A percentile compares a stretch with the other conserved stretches of the same genome.
Conservation (phyloP, 2,113 vertebrate genomes). For the Sapayoa aenigma region DNA sequence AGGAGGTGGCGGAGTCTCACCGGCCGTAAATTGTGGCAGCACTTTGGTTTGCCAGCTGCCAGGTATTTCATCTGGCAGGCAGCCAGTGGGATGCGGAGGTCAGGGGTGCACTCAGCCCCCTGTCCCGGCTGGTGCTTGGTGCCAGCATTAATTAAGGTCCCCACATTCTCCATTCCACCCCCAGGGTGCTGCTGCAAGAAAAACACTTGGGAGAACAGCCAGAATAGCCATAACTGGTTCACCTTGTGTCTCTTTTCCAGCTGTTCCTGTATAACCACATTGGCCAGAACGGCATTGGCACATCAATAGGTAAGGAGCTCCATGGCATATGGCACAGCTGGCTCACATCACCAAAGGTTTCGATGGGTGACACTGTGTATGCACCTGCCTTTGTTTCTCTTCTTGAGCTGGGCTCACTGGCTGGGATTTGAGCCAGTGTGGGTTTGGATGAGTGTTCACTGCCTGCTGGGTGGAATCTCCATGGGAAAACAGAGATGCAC, state of each 20-base stretch:
- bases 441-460: background rate
- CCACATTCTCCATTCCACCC: background rate
- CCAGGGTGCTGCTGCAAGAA: background rate
- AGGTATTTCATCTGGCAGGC: background rate
- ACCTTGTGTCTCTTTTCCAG: conserved; percentile 63
- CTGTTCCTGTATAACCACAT: conserved; percentile 90
- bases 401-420: background rate
- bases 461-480: background rate
- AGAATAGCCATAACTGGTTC: background rate
- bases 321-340: rapidly evolving
- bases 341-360: rapidly evolving
- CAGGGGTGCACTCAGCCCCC: background rate
- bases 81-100: background rate
- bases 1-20: rapidly evolving
- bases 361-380: background rate
- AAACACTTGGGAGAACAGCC: background rate
- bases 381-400: background rate
- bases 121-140: background rate
- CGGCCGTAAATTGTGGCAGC: background rate
- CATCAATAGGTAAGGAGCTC: conserved; percentile 79
- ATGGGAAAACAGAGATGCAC: rapidly evolving
- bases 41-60: background rate
- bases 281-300: conserved; percentile 82
- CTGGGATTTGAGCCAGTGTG: background rate
- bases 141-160: background rate